phyloP scores from a whole-genome alignment of 2,888 invertebrate species.

The Noctua janthe region DNA sequence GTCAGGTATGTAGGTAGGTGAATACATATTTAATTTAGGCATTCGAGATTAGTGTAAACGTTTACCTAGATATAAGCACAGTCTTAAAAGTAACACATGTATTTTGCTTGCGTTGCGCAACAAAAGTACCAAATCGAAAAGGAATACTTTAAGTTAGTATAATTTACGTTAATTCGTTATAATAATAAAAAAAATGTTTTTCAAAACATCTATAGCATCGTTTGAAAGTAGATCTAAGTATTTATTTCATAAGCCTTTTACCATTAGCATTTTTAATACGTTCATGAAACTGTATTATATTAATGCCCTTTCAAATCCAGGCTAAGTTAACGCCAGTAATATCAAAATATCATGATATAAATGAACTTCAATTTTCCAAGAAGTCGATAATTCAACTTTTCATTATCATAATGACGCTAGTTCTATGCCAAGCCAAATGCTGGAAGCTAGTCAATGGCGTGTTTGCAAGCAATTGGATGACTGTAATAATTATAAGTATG shows the following conservation, averaged over 20 bases:
- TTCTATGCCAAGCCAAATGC: conserved; percentile 19
- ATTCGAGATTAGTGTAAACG: not conserved
- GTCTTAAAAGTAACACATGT: not conserved
- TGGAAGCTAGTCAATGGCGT: conserved; percentile 13
- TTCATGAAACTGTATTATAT: conserved; percentile 41
- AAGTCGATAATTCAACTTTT: not conserved
- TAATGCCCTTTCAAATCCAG: conserved; percentile 28
- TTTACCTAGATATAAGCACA: conserved; percentile 10
- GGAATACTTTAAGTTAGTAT: not conserved
- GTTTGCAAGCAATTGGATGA: not conserved
- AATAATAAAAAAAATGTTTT: not conserved
- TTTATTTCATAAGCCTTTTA: conserved; percentile 22
- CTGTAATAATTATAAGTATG: conserved; percentile 17
- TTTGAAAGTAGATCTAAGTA: conserved; percentile 21
- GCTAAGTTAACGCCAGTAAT: not conserved
- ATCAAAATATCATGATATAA: conserved; percentile 9
- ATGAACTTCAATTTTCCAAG: not conserved
- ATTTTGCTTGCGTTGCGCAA: conserved; percentile 6
- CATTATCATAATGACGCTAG: not conserved
- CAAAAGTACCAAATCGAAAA: conserved; percentile 11
- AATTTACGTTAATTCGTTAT: not conserved
- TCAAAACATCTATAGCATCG: not conserved
- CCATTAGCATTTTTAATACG: conserved; percentile 26
- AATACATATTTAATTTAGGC: conserved; percentile 19
- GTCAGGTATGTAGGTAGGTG: not conserved